Evolutionary conservation across 2,113 vertebrate genomes (phyloP).

Genomic region (Coreoperca whiteheadi): DNA sequence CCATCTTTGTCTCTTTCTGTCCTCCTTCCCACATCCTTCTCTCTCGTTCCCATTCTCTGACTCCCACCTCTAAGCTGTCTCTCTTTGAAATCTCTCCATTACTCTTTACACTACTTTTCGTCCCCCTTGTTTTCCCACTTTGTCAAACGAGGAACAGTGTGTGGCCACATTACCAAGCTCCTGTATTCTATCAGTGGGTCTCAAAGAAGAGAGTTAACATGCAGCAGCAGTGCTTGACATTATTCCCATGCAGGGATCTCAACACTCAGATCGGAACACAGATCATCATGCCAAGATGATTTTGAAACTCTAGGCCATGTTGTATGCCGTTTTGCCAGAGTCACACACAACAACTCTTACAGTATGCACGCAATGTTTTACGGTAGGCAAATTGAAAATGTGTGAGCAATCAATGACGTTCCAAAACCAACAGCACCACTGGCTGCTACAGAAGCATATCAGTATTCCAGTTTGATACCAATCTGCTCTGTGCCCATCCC

Average conservation of each 20-base stretch:
- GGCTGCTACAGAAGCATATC: background rate
- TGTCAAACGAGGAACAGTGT: background rate
- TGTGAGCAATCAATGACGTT: too few relatives aligned
- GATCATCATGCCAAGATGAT: background rate
- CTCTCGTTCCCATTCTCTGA: background rate
- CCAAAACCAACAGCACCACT: background rate
- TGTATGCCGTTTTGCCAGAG: too few relatives aligned
- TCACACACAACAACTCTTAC: too few relatives aligned
- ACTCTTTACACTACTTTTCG: background rate
- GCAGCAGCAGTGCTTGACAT: background rate
- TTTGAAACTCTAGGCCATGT: constrained; percentile 5
- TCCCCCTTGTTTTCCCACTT: background rate
- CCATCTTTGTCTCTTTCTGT: constrained; percentile 1
- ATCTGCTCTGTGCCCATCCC: too few relatives aligned
- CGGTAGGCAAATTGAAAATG: too few relatives aligned
- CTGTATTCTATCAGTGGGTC: background rate
- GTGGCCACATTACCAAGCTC: background rate
- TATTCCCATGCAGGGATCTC: background rate
- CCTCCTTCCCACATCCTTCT: background rate
- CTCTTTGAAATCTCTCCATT: background rate
- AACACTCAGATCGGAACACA: constrained; percentile 1
- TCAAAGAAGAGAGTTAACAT: background rate
- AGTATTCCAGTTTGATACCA: background rate
- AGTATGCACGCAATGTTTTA: too few relatives aligned
- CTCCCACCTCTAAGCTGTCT: background rate